Evolutionary conservation across 2,113 vertebrate species (phyloP), one percentile per base, ranked within the genome.

Genomic region (Crypturellus undulatus): DNA sequence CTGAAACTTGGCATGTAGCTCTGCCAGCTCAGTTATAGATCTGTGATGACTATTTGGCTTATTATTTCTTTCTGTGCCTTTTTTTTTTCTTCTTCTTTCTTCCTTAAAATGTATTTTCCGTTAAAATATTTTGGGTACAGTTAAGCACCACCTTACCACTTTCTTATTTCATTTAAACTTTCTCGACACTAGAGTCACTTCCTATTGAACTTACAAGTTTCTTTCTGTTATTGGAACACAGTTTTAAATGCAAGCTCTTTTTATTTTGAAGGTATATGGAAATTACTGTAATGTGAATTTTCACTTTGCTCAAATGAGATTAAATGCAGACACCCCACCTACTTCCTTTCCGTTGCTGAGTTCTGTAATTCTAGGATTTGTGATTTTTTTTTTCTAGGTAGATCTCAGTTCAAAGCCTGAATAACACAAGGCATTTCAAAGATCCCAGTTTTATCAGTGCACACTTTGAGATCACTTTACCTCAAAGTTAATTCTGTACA

Each of bases 11-110:
- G 94, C 84, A 71, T 87, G 58, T 54, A 69, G n/a, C 64, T 96
- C 95, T 96, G 92, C 93, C 93, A 94, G 63, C 84, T 89, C 80
- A 51, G 88, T 96, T 92, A 92, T 77, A 91, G 92, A 72, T 87
- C 28, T 67, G 76, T 68, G 5, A 90, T 81, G 26, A 82, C 70
- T 79, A 36, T 79, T 94, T 76, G 60, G 32, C 75, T 89, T 85
- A 79, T 87, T 51, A 73, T 81, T 92, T 77, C 71, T 83, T 52
- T 63, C 47, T 81, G 12, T 69, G 28, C 56, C 60, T 21, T 91
- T 73, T 91, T 67, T 64, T 22, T 52, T 20, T n/a, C 32, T 89
- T 3, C 22, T 81, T 25, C 17, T 87, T 88, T 80, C 49, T 84
- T 69, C 36, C n/a, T 32, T 90, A 84, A 95, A 95, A 90, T 84